phyloP scores from a whole-genome alignment of 2,888 invertebrate genomes.

The Ophion ventricosus region DNA sequence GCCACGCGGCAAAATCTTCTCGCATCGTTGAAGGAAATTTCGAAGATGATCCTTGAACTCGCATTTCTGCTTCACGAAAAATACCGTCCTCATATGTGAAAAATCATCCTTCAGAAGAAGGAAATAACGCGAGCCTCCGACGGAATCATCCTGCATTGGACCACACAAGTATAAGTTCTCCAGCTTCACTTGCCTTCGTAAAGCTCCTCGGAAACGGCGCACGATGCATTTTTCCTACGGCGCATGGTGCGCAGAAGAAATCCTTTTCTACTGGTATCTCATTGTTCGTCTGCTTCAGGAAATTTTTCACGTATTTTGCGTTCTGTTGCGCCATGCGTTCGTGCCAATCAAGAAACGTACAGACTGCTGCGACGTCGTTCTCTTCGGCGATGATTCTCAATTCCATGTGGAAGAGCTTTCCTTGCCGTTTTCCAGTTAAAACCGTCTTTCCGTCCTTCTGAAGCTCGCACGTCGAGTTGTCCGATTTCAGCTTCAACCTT shows the following conservation, averaged over 20 bases:
- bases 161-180: constrained; percentile 63
- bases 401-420: constrained; percentile 57
- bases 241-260: constrained; percentile 53
- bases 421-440: constrained; percentile 44
- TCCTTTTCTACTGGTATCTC: constrained; percentile 33
- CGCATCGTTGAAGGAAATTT: constrained; percentile 50
- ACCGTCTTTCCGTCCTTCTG: constrained; percentile 41
- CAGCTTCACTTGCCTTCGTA: constrained; percentile 35
- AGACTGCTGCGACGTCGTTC: constrained; percentile 36
- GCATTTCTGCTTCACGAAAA: constrained; percentile 59
- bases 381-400: constrained; percentile 30
- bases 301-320: constrained; percentile 34
- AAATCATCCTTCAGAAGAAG: constrained; percentile 64
- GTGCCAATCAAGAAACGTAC: constrained; percentile 56
- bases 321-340: constrained; percentile 64
- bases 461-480: constrained; percentile 48
- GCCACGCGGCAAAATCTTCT: constrained; percentile 40
- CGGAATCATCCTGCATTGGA: constrained; percentile 58
- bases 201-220: constrained; percentile 43
- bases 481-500: constrained; percentile 57
- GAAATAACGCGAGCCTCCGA: constrained; percentile 56
- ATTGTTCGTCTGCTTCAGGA: constrained; percentile 22
- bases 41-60: constrained; percentile 42
- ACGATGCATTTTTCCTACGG: constrained; percentile 50
- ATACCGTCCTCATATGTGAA: constrained; percentile 49